Conservation (phyloP, 2,888 invertebrate genomes). For the Yponomeuta sedellus region DNA sequence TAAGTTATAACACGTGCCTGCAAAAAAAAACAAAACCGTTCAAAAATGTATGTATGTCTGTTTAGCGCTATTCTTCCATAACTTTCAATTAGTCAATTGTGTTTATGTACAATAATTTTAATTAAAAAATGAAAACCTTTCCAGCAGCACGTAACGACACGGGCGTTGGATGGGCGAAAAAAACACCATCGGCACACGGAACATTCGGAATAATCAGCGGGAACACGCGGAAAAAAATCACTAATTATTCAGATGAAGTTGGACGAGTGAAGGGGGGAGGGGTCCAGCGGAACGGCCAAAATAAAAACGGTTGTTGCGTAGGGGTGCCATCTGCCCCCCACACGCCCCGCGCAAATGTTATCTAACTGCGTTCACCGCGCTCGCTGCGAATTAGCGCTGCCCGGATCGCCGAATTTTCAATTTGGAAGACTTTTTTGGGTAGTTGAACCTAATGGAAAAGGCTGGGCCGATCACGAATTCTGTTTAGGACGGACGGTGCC, state of each 20-base stretch:
- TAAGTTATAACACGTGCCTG: no score
- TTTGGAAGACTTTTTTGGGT: constrained; percentile 64
- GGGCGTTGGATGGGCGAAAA: constrained; percentile 36
- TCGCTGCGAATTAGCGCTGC: constrained; percentile 63
- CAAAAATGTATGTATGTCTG: no score
- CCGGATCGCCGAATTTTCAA: constrained; percentile 67
- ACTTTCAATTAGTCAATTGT: no score
- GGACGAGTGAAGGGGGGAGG: constrained; percentile 73
- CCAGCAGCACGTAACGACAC: neutral
- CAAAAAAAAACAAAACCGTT: no score
- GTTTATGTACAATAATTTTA: no score
- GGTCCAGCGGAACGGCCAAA: constrained; percentile 73
- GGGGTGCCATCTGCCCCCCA: constrained; percentile 57
- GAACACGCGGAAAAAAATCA: constrained; percentile 72
- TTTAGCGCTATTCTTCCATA: no score
- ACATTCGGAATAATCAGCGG: constrained; percentile 76
- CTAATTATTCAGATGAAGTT: constrained; percentile 78
- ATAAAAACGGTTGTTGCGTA: constrained; percentile 75
- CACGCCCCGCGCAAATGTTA: constrained; percentile 69
- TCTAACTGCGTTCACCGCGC: constrained; percentile 73
- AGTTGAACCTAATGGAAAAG: constrained; percentile 61
- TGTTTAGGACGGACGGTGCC: constrained; percentile 27
- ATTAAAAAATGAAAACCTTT: no score
- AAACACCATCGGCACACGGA: constrained; percentile 75
- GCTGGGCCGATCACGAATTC: constrained; percentile 45